Evolutionary conservation across 2,113 vertebrate genomes (phyloP).

Genomic region (Nothocercus julius): DNA sequence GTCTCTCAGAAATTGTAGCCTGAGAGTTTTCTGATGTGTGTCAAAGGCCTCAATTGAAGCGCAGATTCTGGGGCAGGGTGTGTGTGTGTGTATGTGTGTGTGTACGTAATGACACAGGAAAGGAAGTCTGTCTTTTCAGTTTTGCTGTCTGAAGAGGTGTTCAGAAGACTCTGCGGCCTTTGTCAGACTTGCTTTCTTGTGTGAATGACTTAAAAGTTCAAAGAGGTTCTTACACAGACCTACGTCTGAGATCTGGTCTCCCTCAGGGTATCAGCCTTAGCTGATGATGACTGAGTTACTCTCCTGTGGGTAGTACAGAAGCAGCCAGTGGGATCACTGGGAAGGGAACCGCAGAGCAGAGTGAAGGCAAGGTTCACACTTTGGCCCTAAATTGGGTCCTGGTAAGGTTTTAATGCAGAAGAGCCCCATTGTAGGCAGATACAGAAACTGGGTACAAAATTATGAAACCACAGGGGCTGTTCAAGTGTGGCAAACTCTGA

Average conservation of each 20-base stretch:
- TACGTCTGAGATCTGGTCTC: background rate
- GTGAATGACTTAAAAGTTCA: constrained; percentile 52
- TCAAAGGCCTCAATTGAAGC: constrained; percentile 61
- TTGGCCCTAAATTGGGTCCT: background rate
- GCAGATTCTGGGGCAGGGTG: constrained; percentile 27
- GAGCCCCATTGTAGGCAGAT: background rate
- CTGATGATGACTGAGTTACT: background rate
- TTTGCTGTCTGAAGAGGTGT: constrained; percentile 56
- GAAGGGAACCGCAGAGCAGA: background rate
- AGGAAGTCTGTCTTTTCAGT: constrained; percentile 59
- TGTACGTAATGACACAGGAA: constrained; percentile 53
- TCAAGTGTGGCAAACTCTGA: background rate
- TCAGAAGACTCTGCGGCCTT: constrained; percentile 52
- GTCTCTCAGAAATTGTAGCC: constrained; percentile 66
- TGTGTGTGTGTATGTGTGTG: background rate
- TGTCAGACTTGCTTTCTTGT: constrained; percentile 59
- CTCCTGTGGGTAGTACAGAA: background rate
- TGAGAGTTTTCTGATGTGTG: constrained; percentile 58
- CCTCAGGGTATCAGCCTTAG: background rate
- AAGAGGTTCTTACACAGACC: constrained; percentile 37
- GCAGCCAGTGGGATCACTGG: background rate
- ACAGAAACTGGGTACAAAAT: background rate
- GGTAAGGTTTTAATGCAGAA: background rate
- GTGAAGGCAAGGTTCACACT: background rate
- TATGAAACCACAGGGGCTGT: background rate